phyloP scores from a whole-genome alignment of 2,888 invertebrate genomes.

The Meliscaeva auricollis region DNA sequence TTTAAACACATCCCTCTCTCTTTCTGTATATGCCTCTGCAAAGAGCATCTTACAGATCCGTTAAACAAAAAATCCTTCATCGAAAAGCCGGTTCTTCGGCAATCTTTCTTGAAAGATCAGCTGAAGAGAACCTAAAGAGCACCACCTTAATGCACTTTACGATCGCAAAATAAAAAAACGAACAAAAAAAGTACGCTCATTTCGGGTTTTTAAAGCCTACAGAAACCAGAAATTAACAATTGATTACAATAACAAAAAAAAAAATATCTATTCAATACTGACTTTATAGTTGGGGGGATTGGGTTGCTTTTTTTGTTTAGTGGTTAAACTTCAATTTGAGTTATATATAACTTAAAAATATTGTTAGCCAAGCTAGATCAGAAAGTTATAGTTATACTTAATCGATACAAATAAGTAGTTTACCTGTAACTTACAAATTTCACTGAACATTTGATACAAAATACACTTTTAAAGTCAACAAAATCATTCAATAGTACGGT shows the following conservation, averaged over 20 bases:
- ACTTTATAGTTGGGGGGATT: not conserved
- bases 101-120: slow-evolving; percentile 35
- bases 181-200: slow-evolving; percentile 60
- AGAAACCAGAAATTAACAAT: slow-evolving; percentile 72
- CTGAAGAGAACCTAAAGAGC: slow-evolving; percentile 58
- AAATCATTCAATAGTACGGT: too few relatives aligned
- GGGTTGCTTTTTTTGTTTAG: not conserved
- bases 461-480: too few relatives aligned
- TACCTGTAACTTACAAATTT: too few relatives aligned
- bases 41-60: slow-evolving; percentile 56
- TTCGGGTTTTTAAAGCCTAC: slow-evolving; percentile 69
- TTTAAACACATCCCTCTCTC: slow-evolving; percentile 49
- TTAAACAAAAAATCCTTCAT: slow-evolving; percentile 14
- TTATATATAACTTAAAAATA: too few relatives aligned
- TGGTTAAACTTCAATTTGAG: not conserved
- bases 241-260: slow-evolving; percentile 50
- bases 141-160: slow-evolving; percentile 67
- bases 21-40: not conserved
- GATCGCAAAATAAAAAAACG: slow-evolving; percentile 52
- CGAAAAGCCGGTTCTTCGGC: slow-evolving; percentile 61
- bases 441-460: too few relatives aligned
- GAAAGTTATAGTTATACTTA: too few relatives aligned
- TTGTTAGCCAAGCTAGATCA: too few relatives aligned
- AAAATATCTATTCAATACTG: slow-evolving; percentile 32
- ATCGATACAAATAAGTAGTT: too few relatives aligned